Evolutionary conservation across 2,888 invertebrate genomes (phyloP), one percentile per base, ranked within the genome.

Genomic region (Lordiphosa fenestrarum): DNA sequence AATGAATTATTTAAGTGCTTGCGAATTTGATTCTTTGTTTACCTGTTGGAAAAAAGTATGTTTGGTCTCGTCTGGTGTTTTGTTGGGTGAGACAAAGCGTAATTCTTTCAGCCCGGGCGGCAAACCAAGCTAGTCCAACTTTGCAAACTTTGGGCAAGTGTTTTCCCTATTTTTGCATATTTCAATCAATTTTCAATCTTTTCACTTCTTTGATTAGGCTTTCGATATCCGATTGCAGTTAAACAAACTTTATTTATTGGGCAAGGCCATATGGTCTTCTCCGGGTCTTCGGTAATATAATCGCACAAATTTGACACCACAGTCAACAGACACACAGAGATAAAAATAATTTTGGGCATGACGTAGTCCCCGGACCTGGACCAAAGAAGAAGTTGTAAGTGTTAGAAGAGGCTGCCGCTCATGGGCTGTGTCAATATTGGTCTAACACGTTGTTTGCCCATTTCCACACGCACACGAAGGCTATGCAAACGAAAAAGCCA

Each of bases 1-100:
- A 70, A 77, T 81, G 76, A 81, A 80, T 76, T 70, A 70, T 76
- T 74, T 69, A 73, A 80, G 80, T 80, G 63, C 76, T 58, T 76
- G 56, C 60, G 69, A 73, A 48, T 39, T 59, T 55, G 69, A 71
- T 78, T 65, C 6, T 2, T 6, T 6, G 25, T 25, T 23, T 23
- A 23, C 23, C 23, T 23, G 23, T 23, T 23, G 23, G 23, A 6
- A 4, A 4, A 23, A 15, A 15, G 15, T 15, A 0, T 19, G 0
- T 19, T 19, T 1, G 19, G 19, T 19, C 19, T 19, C 19, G 19
- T 19, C 19, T 19, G 19, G 19, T 19, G 19, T 19, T 19, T 19
- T 19, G 19, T 19, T 19, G 2, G 2, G 19, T 19, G 19, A 19
- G 0, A 19, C 19, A 19, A 19, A 19, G 19, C 15, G 15, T 15